These are phyloP conservation scores for Parnassius apollo DNA, from an alignment of 2,888 invertebrate species.

Conservation along the genomic window DNA sequence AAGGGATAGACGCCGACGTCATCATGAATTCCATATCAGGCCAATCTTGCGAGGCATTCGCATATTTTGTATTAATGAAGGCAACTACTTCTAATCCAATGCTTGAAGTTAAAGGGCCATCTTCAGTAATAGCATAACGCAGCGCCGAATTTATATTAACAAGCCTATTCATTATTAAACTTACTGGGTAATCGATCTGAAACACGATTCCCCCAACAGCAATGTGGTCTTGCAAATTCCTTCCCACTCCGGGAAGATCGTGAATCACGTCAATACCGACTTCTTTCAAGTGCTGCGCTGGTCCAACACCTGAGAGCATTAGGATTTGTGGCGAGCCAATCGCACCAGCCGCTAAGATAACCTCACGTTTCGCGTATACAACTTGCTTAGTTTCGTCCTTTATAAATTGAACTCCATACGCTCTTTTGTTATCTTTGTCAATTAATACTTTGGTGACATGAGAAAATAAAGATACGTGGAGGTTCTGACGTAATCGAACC, in stretches of 20 bases:
- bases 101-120: constrained; percentile 92
- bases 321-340: constrained; percentile 95
- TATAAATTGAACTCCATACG: constrained; percentile 90
- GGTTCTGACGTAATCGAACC: constrained; percentile 86
- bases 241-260: constrained; percentile 91
- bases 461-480: constrained; percentile 90
- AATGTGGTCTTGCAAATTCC: constrained; percentile 94
- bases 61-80: constrained; percentile 94
- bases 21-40: constrained; percentile 96
- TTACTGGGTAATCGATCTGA: constrained; percentile 89
- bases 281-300: constrained; percentile 85
- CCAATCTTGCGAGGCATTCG: constrained; percentile 93
- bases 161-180: constrained; percentile 89
- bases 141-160: constrained; percentile 92
- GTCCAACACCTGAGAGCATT: constrained; percentile 94
- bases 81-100: constrained; percentile 93
- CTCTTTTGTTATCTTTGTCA: constrained; percentile 85
- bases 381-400: constrained; percentile 83
- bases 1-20: constrained; percentile 89
- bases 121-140: constrained; percentile 91
- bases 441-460: constrained; percentile 90
- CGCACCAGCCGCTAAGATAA: constrained; percentile 93
- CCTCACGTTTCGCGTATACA: constrained; percentile 87
- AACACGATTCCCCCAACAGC: constrained; percentile 92
- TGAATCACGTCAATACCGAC: constrained; percentile 87